A percentile compares a stretch with the other conserved stretches of the same genome.
Conservation (phyloP, 2,888 invertebrate species). For the Drosophila ustulata region DNA sequence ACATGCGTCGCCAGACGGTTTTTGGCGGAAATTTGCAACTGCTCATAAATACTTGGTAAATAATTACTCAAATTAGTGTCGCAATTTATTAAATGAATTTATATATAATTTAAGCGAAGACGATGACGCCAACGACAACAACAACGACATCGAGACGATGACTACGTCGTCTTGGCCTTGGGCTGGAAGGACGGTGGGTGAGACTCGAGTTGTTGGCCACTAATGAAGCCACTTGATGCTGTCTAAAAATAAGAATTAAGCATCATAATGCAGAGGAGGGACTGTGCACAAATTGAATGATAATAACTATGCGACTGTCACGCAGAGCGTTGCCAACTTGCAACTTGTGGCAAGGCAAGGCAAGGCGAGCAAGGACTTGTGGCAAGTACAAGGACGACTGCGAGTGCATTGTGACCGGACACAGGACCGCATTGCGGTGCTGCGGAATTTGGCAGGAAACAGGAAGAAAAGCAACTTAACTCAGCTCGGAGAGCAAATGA, state of each 20-base stretch:
- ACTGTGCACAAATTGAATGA: slow-evolving; percentile 42
- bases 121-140: background rate
- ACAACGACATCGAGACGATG: background rate
- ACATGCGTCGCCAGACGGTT: slow-evolving; percentile 16
- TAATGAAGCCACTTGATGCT: slow-evolving; percentile 55
- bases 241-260: slow-evolving; percentile 28
- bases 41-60: slow-evolving; percentile 67
- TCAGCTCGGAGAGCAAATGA: slow-evolving; percentile 27
- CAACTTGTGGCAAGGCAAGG: slow-evolving; percentile 39
- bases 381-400: slow-evolving; percentile 22
- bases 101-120: slow-evolving; percentile 41
- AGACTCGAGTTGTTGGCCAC: slow-evolving; percentile 17
- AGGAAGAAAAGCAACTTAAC: slow-evolving; percentile 13
- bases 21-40: slow-evolving; percentile 68
- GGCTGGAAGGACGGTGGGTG: slow-evolving; percentile 3
- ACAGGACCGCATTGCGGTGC: slow-evolving; percentile 34
- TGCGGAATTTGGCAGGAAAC: slow-evolving; percentile 29
- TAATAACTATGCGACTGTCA: slow-evolving; percentile 37
- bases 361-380: background rate
- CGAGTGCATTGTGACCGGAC: slow-evolving; percentile 25
- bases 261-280: slow-evolving; percentile 11
- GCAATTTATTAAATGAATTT: slow-evolving; percentile 76
- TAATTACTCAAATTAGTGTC: slow-evolving; percentile 74
- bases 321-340: slow-evolving; percentile 38
- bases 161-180: slow-evolving; percentile 34